Base-by-base conservation (phyloP, 2,113 vertebrate species). In the Bagarius yarrelli region DNA sequence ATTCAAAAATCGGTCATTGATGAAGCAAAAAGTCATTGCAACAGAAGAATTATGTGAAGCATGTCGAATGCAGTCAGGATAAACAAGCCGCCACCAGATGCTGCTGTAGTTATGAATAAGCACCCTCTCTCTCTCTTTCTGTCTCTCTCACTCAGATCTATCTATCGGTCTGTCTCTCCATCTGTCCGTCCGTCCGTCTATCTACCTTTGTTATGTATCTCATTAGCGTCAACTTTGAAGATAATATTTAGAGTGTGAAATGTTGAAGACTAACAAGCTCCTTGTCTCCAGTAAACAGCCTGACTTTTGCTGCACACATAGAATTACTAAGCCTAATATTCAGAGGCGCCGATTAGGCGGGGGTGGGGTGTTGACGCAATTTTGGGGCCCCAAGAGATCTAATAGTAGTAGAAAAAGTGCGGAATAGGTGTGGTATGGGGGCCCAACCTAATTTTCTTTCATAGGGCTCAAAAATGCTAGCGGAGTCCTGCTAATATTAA, bases 11-110 rank as follows among this genome's bases (percentile, higher is more conserved):
- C 34, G 44, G 16, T 44, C n/a, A 57, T 18, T 56, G 52, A 1
- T 4, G 52, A n/a, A 57, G 5, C 32, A 79, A 47, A 70, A 18
- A 69, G 25, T 40, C 34, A 21, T 52, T 79, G 36, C 50, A 40
- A 12, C 32, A 40, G 23, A 2, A 69, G 6, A 44, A 34, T 19
- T 40, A 53, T 21, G 1, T 30, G 34, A 67, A 71, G 5, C 34
- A 59, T 9, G 36, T 47, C 34, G 18, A 12, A 12, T 23, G 53
- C 30, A 80, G 12, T 32, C 4, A 57, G 44, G 79, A 88, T 78
- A 81, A 81, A 76, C 61, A 36, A 76, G 53, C 84, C 81, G 85
- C 90, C 90, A 91, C 85, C 83, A 91, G 89, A 87, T 86, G 90
- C 75, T 89, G 88, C 91, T 88, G 72, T 87, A 78, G 85, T 89